phyloP scores from a whole-genome alignment of 2,797 vertebrate genomes.

The Hypotaenidia okinawae region DNA sequence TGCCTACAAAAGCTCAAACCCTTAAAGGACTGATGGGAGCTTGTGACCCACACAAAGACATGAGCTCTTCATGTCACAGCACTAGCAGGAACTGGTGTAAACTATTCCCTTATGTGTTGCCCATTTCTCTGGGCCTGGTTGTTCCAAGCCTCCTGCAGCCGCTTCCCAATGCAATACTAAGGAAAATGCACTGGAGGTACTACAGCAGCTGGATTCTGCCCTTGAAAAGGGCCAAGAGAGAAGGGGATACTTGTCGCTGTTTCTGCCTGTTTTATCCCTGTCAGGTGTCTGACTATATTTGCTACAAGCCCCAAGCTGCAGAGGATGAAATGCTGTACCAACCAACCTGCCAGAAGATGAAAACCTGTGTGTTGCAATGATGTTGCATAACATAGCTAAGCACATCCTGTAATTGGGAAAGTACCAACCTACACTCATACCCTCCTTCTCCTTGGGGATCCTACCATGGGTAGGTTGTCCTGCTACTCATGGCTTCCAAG shows the following conservation, averaged over 20 bases:
- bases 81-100: neutral
- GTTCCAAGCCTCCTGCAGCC: neutral
- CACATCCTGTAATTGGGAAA: constrained; percentile 29
- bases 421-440: neutral
- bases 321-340: constrained; percentile 33
- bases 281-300: neutral
- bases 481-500: neutral
- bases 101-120: neutral
- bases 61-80: neutral
- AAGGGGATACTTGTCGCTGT: neutral
- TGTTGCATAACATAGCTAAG: neutral
- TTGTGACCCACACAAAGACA: neutral
- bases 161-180: neutral
- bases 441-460: neutral
- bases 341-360: constrained; percentile 16
- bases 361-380: neutral
- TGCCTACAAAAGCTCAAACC: neutral
- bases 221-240: neutral
- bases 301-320: neutral
- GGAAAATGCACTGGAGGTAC: neutral
- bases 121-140: neutral
- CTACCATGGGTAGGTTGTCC: neutral
- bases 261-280: neutral
- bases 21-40: neutral
- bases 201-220: neutral